These are phyloP conservation scores for Hormaphis cornu DNA, from an alignment of 1,140 invertebrate genomes.

Conservation along the genomic window DNA sequence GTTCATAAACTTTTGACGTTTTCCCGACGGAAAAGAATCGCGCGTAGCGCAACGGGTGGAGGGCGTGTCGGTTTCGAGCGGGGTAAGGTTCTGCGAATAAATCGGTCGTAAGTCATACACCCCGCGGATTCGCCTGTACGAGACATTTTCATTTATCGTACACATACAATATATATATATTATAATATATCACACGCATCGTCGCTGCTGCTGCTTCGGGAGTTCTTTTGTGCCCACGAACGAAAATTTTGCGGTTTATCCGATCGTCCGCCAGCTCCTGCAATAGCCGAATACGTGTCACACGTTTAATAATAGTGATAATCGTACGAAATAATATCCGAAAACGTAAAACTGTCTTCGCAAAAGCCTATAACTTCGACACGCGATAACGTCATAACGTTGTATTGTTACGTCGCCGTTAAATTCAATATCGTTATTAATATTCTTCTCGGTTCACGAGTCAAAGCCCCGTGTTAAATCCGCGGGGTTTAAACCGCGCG, in stretches of 20 bases:
- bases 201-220: not conserved
- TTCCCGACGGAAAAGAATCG: no score
- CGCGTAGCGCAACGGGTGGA: not conserved
- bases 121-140: constrained; percentile 20
- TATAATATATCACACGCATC: not conserved
- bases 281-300: no score
- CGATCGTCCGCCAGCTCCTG: not conserved
- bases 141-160: constrained; percentile 28
- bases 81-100: no score
- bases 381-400: no score
- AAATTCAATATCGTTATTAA: constrained; percentile 16
- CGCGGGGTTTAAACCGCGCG: not conserved
- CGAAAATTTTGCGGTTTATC: constrained; percentile 25
- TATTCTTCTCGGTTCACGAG: not conserved
- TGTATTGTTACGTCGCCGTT: not conserved
- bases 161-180: constrained; percentile 10
- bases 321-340: no score
- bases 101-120: constrained; percentile 30
- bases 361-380: no score
- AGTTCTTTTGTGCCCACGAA: constrained; percentile 16
- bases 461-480: not conserved
- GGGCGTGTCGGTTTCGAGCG: not conserved
- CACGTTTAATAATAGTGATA: not conserved
- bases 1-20: constrained; percentile 25
- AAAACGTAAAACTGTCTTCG: no score